Conservation (phyloP, 2,888 invertebrate species). For the Lasioglossum villosulum region DNA sequence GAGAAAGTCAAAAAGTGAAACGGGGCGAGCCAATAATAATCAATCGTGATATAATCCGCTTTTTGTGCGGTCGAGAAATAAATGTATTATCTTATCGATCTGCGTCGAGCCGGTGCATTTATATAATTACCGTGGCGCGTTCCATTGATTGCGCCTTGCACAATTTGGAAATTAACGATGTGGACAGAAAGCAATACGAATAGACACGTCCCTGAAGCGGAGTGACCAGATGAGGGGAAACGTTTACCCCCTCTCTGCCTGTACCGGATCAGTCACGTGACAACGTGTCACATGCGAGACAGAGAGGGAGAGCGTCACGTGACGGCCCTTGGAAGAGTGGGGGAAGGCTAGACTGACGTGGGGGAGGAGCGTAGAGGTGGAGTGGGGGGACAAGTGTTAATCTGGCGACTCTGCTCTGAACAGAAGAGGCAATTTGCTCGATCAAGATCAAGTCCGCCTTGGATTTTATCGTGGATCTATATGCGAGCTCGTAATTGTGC, state of each 20-base stretch:
- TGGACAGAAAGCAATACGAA: neutral
- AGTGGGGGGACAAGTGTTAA: too few relatives aligned
- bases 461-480: neutral
- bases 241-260: too few relatives aligned
- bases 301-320: too few relatives aligned
- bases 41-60: neutral
- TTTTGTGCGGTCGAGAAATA: neutral
- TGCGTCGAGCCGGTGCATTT: neutral
- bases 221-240: too few relatives aligned
- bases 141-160: neutral
- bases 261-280: too few relatives aligned
- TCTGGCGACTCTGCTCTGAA: neutral
- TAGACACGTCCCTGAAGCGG: too few relatives aligned
- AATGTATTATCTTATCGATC: neutral
- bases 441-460: conserved; percentile 14
- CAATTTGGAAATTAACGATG: neutral
- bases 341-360: too few relatives aligned
- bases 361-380: too few relatives aligned
- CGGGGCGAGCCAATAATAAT: neutral
- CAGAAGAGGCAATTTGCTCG: neutral
- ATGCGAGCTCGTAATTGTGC: neutral
- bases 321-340: too few relatives aligned
- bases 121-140: conserved; percentile 1
- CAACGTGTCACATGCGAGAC: neutral
- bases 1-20: neutral